A percentile compares a stretch with the other conserved stretches of the same genome.
Evolutionary conservation across 1,140 invertebrate species (phyloP).

Genomic region (Caenorhabditis brenneri): DNA sequence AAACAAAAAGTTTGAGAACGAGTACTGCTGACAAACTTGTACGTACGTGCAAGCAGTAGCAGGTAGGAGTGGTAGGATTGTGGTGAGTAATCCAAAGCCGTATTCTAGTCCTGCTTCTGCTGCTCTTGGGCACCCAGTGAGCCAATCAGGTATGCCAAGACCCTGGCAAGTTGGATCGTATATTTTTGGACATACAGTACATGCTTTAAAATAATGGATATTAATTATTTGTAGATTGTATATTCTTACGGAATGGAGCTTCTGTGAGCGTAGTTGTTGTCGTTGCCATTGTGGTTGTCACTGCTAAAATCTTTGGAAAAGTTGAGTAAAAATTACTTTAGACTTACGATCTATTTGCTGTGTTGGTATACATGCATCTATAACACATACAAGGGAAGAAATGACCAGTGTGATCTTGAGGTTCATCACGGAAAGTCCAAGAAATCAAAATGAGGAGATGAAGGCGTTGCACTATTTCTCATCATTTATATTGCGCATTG

Average conservation of each 20-base stretch:
- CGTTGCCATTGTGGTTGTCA: not conserved
- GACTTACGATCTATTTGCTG: not conserved
- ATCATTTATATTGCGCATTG: no score
- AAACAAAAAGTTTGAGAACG: no score
- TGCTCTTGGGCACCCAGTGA: not conserved
- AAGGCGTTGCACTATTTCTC: no score
- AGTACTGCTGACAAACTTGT: not conserved
- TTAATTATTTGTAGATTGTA: no score
- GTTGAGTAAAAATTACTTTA: not conserved
- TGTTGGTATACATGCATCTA: not conserved
- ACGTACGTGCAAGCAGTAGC: not conserved
- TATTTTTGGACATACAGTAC: not conserved
- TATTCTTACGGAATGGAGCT: not conserved
- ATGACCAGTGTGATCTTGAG: no score
- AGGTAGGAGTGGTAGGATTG: not conserved
- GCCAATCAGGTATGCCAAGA: not conserved
- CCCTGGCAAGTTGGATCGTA: not conserved
- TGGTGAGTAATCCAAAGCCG: not conserved
- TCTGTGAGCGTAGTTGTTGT: no score
- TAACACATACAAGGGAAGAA: no score
- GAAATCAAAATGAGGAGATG: no score
- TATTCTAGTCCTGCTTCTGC: not conserved
- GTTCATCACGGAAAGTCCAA: no score
- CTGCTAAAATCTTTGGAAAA: not conserved
- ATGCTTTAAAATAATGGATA: no score